These are phyloP conservation scores for Etheostoma spectabile DNA, from an alignment of 2,113 vertebrate species.

Conservation along the genomic window DNA sequence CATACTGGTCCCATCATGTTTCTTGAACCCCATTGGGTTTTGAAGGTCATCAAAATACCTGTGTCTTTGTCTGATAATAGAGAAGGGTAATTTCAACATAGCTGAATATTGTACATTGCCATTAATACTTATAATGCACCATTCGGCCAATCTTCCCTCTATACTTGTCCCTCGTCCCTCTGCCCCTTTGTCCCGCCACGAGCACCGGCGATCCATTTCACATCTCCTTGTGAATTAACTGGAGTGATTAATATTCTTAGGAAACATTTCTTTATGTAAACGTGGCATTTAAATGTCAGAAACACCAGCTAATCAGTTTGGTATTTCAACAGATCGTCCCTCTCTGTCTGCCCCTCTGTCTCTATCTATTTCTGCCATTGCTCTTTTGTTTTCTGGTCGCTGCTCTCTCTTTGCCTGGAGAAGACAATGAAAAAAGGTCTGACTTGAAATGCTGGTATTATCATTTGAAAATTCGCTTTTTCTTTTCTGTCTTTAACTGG, in stretches of 20 bases:
- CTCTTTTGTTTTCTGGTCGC: constrained; percentile 51
- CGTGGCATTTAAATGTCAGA: constrained; percentile 83
- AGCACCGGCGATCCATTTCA: constrained; percentile 38
- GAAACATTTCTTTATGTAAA: constrained; percentile 79
- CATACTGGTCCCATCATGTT: background rate
- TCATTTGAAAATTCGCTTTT: background rate
- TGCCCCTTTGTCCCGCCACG: constrained; percentile 13
- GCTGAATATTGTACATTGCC: background rate
- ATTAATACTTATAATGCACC: constrained; percentile 5
- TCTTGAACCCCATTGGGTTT: constrained; percentile 1
- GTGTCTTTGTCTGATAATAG: background rate
- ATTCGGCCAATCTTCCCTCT: background rate
- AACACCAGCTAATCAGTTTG: constrained; percentile 75
- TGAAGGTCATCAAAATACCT: constrained; percentile 9
- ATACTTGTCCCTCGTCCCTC: constrained; percentile 11
- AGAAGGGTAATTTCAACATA: background rate
- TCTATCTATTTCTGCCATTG: constrained; percentile 54
- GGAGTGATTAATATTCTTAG: constrained; percentile 74
- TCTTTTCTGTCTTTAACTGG: background rate
- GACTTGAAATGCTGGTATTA: background rate
- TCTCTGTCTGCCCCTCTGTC: constrained; percentile 57
- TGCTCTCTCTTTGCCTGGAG: constrained; percentile 20
- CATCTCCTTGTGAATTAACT: constrained; percentile 59
- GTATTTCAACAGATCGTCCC: constrained; percentile 74
- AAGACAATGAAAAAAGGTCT: constrained; percentile 11